These are phyloP conservation scores for Pandemis corylana DNA, from an alignment of 2,888 invertebrate species.

Conservation along the genomic window DNA sequence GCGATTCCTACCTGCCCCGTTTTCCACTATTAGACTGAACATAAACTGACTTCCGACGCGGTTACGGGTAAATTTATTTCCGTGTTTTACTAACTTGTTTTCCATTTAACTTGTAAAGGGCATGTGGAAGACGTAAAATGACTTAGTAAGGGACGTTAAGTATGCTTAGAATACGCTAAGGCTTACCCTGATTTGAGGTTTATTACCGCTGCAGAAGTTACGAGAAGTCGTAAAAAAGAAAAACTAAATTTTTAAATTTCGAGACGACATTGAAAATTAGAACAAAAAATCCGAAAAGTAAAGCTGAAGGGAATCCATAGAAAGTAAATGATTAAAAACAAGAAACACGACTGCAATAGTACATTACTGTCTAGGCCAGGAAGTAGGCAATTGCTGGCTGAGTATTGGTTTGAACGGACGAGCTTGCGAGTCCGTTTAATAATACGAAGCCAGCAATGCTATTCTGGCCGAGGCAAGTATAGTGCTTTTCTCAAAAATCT, in stretches of 20 bases:
- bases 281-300: too few species aligned
- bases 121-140: background rate
- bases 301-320: too few species aligned
- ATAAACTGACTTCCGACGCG: conserved; percentile 45
- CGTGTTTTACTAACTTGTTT: conserved; percentile 43
- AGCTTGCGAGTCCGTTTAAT: too few species aligned
- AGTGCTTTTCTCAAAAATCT: too few species aligned
- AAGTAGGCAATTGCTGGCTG: too few species aligned
- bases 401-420: too few species aligned
- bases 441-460: too few species aligned
- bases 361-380: too few species aligned
- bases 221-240: background rate
- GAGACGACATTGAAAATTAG: too few species aligned
- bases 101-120: conserved; percentile 1
- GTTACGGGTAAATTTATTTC: conserved; percentile 52
- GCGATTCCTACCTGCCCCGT: conserved; percentile 60
- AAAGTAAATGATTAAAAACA: too few species aligned
- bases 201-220: background rate
- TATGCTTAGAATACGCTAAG: background rate
- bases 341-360: too few species aligned
- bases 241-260: background rate
- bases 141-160: background rate
- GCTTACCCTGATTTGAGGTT: background rate
- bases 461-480: too few species aligned
- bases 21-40: conserved; percentile 45